Conservation (phyloP, 2,113 vertebrate genomes). For the Salminus brasiliensis region DNA sequence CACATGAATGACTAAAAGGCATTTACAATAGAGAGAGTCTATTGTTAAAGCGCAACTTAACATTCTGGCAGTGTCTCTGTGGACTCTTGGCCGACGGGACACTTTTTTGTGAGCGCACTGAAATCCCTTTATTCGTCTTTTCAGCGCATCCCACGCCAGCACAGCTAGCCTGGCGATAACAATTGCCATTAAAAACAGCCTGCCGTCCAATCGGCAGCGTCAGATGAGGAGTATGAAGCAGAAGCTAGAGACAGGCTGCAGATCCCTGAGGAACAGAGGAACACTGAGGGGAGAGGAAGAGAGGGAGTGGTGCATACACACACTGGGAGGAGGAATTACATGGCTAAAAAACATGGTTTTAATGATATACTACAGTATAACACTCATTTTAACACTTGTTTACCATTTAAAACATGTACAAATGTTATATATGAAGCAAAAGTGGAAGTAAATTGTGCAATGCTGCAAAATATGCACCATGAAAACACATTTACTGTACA, state of each 20-base stretch:
- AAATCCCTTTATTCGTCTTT: slow-evolving; percentile 34
- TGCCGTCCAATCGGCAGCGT: slow-evolving; percentile 2
- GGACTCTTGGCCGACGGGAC: slow-evolving; percentile 18
- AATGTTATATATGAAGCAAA: not conserved
- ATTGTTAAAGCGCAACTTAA: slow-evolving; percentile 30
- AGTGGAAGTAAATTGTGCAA: not conserved
- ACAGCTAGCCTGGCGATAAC: slow-evolving; percentile 16
- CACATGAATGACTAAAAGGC: not conserved
- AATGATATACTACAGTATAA: not conserved
- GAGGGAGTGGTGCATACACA: not conserved
- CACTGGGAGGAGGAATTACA: not conserved
- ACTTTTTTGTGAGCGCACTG: not conserved
- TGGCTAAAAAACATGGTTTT: not conserved
- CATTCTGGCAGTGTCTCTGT: slow-evolving; percentile 1
- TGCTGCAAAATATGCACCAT: no score
- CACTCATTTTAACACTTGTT: no score
- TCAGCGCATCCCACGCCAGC: slow-evolving; percentile 28
- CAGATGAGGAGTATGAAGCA: not conserved
- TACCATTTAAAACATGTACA: no score
- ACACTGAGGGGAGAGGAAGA: not conserved
- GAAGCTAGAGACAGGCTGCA: not conserved
- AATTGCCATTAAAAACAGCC: slow-evolving; percentile 1
- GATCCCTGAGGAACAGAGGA: slow-evolving; percentile 1
- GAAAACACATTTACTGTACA: no score
- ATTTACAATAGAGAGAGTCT: not conserved